phyloP scores from a whole-genome alignment of 2,113 vertebrate genomes.

The Tupaia chinensis region DNA sequence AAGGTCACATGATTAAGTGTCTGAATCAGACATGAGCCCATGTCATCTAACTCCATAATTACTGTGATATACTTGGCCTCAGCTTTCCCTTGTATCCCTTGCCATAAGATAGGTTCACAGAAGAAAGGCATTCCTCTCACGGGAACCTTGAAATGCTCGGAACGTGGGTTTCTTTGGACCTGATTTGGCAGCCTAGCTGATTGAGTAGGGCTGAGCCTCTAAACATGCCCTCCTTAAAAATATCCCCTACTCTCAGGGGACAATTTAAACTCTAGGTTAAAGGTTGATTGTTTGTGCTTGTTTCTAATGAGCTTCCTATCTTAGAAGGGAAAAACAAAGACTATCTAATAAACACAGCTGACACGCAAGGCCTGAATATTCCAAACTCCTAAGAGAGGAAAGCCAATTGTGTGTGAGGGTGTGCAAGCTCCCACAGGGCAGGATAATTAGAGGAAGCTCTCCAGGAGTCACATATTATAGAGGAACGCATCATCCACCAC shows the following conservation, averaged over 20 bases:
- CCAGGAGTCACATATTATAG: rapidly evolving
- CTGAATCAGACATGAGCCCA: not conserved
- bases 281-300: not conserved
- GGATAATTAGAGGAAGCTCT: conserved; percentile 52
- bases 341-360: conserved; percentile 47
- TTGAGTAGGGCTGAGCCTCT: not conserved
- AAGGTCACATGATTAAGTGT: not conserved
- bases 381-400: conserved; percentile 39
- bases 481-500: not conserved
- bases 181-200: not conserved
- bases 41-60: not conserved
- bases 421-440: not conserved
- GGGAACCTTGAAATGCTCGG: not conserved
- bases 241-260: not conserved
- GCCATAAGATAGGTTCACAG: not conserved
- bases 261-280: not conserved
- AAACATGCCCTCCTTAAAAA: not conserved
- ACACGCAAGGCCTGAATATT: not conserved
- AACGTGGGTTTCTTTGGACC: not conserved
- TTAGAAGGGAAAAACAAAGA: conserved; percentile 67
- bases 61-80: not conserved
- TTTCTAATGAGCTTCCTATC: conserved; percentile 71
- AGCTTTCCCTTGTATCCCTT: not conserved
- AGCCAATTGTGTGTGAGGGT: not conserved
- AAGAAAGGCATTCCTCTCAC: not conserved